These are phyloP conservation scores for Siniperca chuatsi DNA, from an alignment of 2,113 vertebrate genomes.

Conservation along the genomic window DNA sequence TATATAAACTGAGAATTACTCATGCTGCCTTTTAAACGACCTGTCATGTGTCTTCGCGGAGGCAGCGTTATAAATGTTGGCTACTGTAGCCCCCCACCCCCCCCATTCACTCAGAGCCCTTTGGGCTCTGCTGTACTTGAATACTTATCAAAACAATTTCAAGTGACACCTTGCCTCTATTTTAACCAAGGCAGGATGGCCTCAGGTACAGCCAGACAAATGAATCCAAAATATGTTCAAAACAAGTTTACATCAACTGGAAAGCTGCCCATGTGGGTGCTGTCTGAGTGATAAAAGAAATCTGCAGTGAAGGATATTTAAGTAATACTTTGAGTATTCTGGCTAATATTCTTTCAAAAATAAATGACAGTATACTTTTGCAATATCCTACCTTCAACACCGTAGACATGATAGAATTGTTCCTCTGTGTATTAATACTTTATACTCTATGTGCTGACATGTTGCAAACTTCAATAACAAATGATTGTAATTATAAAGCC, in stretches of 20 bases:
- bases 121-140: slow-evolving; percentile 69
- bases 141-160: slow-evolving; percentile 80
- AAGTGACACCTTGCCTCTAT: slow-evolving; percentile 70
- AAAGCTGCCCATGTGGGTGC: slow-evolving; percentile 15
- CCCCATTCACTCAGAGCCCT: slow-evolving; percentile 49
- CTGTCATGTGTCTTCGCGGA: slow-evolving; percentile 44
- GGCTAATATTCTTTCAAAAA: slow-evolving; percentile 27
- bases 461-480: slow-evolving; percentile 67
- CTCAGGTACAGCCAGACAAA: slow-evolving; percentile 52
- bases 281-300: slow-evolving; percentile 5
- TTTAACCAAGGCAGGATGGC: slow-evolving; percentile 52
- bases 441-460: slow-evolving; percentile 31
- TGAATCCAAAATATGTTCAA: slow-evolving; percentile 49
- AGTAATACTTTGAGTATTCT: slow-evolving; percentile 6
- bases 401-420: slow-evolving; percentile 40
- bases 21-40: slow-evolving; percentile 26
- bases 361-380: slow-evolving; percentile 27
- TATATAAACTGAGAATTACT: slow-evolving; percentile 37
- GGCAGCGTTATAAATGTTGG: slow-evolving; percentile 53
- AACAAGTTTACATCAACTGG: slow-evolving; percentile 47
- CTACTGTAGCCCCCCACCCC: slow-evolving; percentile 16
- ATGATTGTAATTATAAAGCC: slow-evolving; percentile 63
- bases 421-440: slow-evolving; percentile 54
- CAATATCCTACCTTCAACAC: slow-evolving; percentile 17
- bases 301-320: background rate